Base-by-base conservation (phyloP, 2,797 vertebrate genomes). In the Sphaeramia orbicularis region DNA sequence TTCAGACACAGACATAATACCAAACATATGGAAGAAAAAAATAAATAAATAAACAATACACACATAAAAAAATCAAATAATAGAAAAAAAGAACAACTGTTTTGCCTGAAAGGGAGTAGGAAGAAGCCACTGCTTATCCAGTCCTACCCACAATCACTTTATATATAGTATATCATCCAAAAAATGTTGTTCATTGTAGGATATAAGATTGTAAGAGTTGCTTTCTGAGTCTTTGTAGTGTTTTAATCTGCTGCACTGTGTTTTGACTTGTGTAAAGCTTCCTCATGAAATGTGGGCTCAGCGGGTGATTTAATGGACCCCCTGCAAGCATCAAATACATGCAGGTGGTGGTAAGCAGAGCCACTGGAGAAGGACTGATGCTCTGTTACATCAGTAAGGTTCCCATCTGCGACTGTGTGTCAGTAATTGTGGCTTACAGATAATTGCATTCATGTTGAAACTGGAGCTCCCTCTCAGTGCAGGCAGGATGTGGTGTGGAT, bases 371-470 rank as follows among this genome's bases (percentile, higher is more conserved):
- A 32, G 27, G n/a, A 48, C 41, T 13, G 35, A 62, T 47, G 48
- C 16, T 30, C 19, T 42, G 35, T 72, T 14, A 48, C 65, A 69
- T 78, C 66, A 56, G 24, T 38, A 40, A 56, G 27, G 55, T 59
- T 47, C 52, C 24, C 35, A 45, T 78, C 48, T 52, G 64, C 52
- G 44, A 41, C 56, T 49, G 13, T 14, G 24, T 64, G 57, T 50
- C 14, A 58, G 40, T 74, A 71, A 68, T 71, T 79, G 78, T 80
- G 76, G 59, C 43, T 68, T 65, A 11, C 66, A 74, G 63, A 79
- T 86, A 76, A 89, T 80, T 83, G 69, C 66, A 55, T 71, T 83
- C 49, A 19, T 76, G 72, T 80, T 76, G 62, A 73, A 80, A 80
- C 63, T 62, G 44, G 60, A 73, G 59, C 60, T 58, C 9, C 47